A percentile compares a stretch with the other conserved stretches of the same genome.
Conservation (phyloP, 37 sponge, comb jelly and placozoan species). For the Theonella swinhoei region DNA sequence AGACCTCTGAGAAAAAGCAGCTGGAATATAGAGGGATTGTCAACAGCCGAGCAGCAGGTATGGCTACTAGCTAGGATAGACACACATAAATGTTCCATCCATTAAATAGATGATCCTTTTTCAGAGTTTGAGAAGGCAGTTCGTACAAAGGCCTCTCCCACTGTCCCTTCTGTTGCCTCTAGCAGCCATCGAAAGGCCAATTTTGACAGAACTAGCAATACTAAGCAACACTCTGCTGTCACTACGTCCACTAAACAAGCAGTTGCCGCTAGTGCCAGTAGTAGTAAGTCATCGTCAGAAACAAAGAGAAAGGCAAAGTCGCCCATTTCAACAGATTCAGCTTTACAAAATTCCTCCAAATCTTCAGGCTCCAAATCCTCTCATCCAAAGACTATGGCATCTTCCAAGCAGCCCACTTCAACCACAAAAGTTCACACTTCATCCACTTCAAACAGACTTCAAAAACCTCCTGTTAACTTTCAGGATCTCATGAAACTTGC, state of each 20-base stretch:
- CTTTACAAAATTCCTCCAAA: too few relatives aligned
- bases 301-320: not conserved
- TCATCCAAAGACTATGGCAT: too few relatives aligned
- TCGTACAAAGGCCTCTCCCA: not conserved
- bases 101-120: not conserved
- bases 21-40: conserved; percentile 19
- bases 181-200: not conserved
- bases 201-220: not conserved
- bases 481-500: conserved; percentile 51
- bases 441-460: too few relatives aligned
- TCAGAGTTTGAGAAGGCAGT: not conserved
- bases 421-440: too few relatives aligned
- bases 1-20: not conserved
- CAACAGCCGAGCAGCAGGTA: not conserved
- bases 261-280: not conserved
- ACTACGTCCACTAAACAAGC: not conserved
- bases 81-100: not conserved
- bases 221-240: not conserved
- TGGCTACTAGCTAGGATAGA: not conserved
- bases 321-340: not conserved
- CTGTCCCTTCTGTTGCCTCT: not conserved
- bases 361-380: too few relatives aligned
- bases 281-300: not conserved
- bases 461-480: conserved; percentile 33
- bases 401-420: too few relatives aligned